These are phyloP conservation scores for Siniperca chuatsi DNA, from an alignment of 2,113 vertebrate genomes.

Conservation along the genomic window DNA sequence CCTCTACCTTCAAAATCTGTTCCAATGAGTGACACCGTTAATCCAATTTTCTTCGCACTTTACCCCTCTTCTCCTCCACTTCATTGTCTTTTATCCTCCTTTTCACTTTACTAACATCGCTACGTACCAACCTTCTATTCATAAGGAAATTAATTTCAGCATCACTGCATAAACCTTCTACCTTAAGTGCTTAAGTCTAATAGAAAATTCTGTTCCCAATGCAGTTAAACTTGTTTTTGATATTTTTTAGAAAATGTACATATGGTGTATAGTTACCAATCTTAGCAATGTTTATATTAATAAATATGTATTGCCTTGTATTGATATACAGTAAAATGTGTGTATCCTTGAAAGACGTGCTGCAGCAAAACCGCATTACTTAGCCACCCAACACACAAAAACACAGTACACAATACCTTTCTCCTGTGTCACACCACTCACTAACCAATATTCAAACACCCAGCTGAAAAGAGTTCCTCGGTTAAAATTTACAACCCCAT, in stretches of 20 bases:
- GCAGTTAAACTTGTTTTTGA: neutral
- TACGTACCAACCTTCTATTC: neutral
- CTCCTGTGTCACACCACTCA: slow-evolving; percentile 36
- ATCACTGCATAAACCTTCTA: slow-evolving; percentile 11
- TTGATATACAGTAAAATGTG: slow-evolving; percentile 3
- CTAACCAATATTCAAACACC: slow-evolving; percentile 59
- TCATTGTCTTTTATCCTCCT: slow-evolving; percentile 30
- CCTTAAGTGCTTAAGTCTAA: neutral
- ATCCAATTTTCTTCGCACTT: slow-evolving; percentile 54
- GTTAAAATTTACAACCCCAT: slow-evolving; percentile 69
- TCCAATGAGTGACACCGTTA: slow-evolving; percentile 52
- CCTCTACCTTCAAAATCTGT: slow-evolving; percentile 16
- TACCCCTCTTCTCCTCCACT: slow-evolving; percentile 17
- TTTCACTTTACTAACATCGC: slow-evolving; percentile 39
- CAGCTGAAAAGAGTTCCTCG: slow-evolving; percentile 40
- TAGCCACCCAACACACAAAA: neutral
- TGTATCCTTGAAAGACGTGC: neutral
- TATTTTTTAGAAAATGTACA: neutral
- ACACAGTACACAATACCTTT: slow-evolving; percentile 25
- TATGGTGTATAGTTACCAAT: neutral
- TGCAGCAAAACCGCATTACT: neutral
- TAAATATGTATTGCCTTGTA: neutral
- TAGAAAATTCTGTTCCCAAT: neutral
- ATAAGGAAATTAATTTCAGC: slow-evolving; percentile 32
- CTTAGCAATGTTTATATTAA: neutral